Percentiles rank a stretch among this genome's conserved stretches.
Conservation (phyloP, 2,113 vertebrate genomes). For the Mastomys coucha region DNA sequence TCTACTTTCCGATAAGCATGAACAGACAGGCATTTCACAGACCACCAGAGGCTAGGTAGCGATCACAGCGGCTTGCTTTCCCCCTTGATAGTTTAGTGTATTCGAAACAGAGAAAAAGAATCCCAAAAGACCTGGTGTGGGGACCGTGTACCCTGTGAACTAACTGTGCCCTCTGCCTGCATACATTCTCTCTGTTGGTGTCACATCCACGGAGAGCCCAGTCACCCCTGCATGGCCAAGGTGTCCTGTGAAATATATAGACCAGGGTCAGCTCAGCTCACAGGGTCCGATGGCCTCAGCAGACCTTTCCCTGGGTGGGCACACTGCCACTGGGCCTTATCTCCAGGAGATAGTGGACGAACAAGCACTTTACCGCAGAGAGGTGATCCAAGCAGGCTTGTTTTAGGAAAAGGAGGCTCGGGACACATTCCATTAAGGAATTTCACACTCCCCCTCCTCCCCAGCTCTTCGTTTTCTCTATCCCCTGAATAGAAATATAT, state of each 20-base stretch:
- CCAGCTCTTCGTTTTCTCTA: neutral
- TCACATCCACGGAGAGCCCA: neutral
- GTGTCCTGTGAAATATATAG: slow-evolving; percentile 71
- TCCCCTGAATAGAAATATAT: slow-evolving; percentile 66
- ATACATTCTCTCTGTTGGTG: neutral
- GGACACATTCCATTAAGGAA: slow-evolving; percentile 65
- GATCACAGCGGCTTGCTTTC: neutral
- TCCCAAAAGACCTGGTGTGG: neutral
- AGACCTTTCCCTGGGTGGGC: slow-evolving; percentile 54
- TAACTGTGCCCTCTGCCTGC: slow-evolving; percentile 45
- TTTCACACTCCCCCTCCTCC: slow-evolving; percentile 64
- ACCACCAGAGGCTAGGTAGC: neutral
- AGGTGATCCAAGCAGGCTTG: slow-evolving; percentile 1
- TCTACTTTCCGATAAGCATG: neutral
- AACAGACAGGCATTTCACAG: neutral
- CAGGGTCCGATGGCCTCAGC: neutral
- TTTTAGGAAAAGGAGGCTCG: slow-evolving; percentile 37
- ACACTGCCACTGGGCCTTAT: slow-evolving; percentile 55
- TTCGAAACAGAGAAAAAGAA: neutral
- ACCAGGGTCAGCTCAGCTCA: slow-evolving; percentile 60
- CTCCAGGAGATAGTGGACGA: slow-evolving; percentile 56
- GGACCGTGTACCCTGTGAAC: neutral
- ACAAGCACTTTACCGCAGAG: slow-evolving; percentile 58
- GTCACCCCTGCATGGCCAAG: neutral
- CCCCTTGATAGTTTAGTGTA: neutral